Base-by-base conservation (phyloP, 1,140 invertebrate species). In the Sycophaga agraensis region DNA sequence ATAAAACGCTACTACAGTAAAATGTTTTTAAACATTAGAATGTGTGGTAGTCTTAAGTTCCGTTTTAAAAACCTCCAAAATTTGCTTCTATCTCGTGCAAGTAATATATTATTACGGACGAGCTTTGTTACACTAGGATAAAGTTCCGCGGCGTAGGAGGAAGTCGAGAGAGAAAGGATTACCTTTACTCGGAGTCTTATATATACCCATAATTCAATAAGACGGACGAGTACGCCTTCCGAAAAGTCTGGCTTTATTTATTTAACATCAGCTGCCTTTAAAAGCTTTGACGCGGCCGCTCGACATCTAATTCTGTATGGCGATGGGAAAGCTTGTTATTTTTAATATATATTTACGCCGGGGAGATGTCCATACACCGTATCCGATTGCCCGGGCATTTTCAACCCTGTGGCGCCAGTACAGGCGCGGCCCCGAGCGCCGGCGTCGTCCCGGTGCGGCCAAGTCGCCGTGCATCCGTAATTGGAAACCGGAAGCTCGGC, bases 401-500 rank as follows among this genome's bases (percentile, higher is more conserved):
- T 53, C 9, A 60, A 28, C 17, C 37, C 3, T 7, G n/a, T 12
- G 58, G 46, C 46, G 46, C 48, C 28, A 34, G 28, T n/a, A n/a
- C n/a, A n/a, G n/a, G n/a, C 14, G 37, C 4, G 7, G 19, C 16
- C 22, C 48, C 26, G 16, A 39, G 34, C 43, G 49, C 37, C 17
- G 43, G 12, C 49, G 40, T 9, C 7, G 19, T 17, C 17, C n/a
- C n/a, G 8, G 17, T 4, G 11, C 46, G 46, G 4, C 16, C 16
- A 35, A n/a, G n/a, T n/a, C n/a, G 35, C 34, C 48, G 40, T 24
- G 50, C 45, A 53, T 51, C 37, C 61, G 54, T 63, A 63, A 63
- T 63, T 58, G 46, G 61, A 63, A 51, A 58, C 61, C 61, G 46
- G 54, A 57, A 63, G 61, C 61, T 58, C 3, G 39, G 39, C n/a